Conservation (phyloP, 2,888 invertebrate genomes). For the Drosophila sordidula region DNA sequence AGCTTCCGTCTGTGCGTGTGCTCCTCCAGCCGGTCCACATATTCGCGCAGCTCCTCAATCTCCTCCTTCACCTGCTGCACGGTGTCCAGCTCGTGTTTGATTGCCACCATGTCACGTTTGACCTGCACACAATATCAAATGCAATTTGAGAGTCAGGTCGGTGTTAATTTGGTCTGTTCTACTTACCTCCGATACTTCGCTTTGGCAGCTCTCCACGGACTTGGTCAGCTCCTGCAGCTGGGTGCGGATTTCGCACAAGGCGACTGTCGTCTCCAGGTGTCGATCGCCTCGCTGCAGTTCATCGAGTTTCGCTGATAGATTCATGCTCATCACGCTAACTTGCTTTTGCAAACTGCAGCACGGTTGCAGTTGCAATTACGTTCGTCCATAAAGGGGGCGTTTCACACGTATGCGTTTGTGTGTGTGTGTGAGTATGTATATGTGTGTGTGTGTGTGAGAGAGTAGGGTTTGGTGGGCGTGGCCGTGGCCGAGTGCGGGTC, state of each 20-base stretch:
- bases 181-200: constrained; percentile 93
- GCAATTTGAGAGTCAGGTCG: constrained; percentile 13
- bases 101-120: constrained; percentile 97
- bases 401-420: background rate
- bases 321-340: constrained; percentile 99
- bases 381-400: constrained; percentile 25
- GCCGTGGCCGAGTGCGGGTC: constrained; percentile 38
- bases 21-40: constrained; percentile 96
- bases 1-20: constrained; percentile 95
- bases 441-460: background rate
- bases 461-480: constrained; percentile 22
- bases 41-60: constrained; percentile 96
- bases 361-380: constrained; percentile 35
- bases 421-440: background rate
- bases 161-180: constrained; percentile 16
- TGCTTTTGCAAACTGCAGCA: constrained; percentile 95
- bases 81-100: constrained; percentile 96
- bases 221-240: constrained; percentile 97
- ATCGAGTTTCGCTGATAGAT: constrained; percentile 96
- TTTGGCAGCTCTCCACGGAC: constrained; percentile 97
- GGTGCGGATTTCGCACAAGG: constrained; percentile 96
- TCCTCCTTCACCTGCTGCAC: constrained; percentile 98
- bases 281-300: constrained; percentile 96
- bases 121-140: constrained; percentile 86
- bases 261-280: constrained; percentile 96